phyloP scores from a whole-genome alignment of 2,888 invertebrate species.

The Andrena chrysosceles region DNA sequence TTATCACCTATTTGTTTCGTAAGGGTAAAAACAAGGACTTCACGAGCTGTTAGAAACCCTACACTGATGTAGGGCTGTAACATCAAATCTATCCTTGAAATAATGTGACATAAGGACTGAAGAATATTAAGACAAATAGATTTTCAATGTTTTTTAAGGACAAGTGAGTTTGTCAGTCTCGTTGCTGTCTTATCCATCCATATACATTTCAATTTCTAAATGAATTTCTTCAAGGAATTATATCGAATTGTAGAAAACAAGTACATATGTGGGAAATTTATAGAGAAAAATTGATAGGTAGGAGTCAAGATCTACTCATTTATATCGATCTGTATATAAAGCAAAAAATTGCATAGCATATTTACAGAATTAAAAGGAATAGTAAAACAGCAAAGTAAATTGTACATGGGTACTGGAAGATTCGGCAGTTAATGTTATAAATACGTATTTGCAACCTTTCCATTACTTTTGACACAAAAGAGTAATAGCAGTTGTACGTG shows the following conservation, averaged over 20 bases:
- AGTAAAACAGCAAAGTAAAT: slow-evolving; percentile 14
- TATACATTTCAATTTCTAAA: neutral
- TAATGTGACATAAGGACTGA: too few species aligned
- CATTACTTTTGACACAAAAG: slow-evolving; percentile 28
- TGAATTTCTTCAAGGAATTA: neutral
- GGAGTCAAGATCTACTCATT: neutral
- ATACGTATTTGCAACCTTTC: slow-evolving; percentile 29
- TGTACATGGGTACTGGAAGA: slow-evolving; percentile 8
- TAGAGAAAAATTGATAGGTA: neutral
- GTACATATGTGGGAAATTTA: too few species aligned
- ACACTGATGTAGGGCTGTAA: too few species aligned
- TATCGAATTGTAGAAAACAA: neutral
- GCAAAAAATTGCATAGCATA: slow-evolving; percentile 10
- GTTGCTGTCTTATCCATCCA: neutral
- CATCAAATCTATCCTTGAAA: too few species aligned
- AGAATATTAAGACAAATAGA: too few species aligned
- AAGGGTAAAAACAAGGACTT: too few species aligned
- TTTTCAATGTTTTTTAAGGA: neutral
- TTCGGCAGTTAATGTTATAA: slow-evolving; percentile 52
- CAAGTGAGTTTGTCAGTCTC: too few species aligned
- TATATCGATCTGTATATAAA: neutral
- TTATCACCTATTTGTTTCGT: too few species aligned
- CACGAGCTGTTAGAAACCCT: too few species aligned
- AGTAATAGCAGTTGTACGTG: slow-evolving; percentile 38
- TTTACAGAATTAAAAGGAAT: slow-evolving; percentile 27